phyloP scores from a whole-genome alignment of 2,113 vertebrate genomes.

The Neopipo cinnamomea region DNA sequence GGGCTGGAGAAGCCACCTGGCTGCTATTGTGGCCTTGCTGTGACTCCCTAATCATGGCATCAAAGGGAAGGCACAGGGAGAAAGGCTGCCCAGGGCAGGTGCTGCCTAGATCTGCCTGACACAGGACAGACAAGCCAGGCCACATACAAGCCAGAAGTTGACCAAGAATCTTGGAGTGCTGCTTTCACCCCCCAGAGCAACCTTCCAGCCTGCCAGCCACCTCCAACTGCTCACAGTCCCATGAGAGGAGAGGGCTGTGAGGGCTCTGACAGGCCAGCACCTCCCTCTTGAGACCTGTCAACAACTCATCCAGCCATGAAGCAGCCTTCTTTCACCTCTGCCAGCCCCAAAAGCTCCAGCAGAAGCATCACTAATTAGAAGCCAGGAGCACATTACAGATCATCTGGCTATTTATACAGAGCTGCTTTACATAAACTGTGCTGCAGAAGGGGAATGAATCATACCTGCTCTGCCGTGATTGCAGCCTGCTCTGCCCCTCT shows the following conservation, averaged over 20 bases:
- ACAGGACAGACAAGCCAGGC: background rate
- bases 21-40: accelerated
- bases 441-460: constrained; percentile 41
- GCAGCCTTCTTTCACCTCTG: background rate
- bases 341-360: background rate
- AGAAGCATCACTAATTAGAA: constrained; percentile 12
- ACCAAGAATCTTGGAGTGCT: background rate
- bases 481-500: background rate
- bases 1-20: background rate
- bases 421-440: constrained; percentile 47
- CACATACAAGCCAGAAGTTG: accelerated
- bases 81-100: background rate
- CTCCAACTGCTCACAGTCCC: background rate
- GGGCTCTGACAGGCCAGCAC: accelerated
- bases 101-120: background rate
- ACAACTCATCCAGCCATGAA: background rate
- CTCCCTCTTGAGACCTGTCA: background rate
- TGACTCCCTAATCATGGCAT: accelerated
- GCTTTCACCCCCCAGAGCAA: background rate
- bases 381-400: background rate
- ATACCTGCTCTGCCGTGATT: background rate
- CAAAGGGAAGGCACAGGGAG: background rate
- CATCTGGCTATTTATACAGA: constrained; percentile 13
- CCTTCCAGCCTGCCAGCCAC: background rate
- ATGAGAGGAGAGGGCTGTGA: background rate